Conservation (phyloP, 1,140 invertebrate genomes). For the Drosophila nigrodunni region DNA sequence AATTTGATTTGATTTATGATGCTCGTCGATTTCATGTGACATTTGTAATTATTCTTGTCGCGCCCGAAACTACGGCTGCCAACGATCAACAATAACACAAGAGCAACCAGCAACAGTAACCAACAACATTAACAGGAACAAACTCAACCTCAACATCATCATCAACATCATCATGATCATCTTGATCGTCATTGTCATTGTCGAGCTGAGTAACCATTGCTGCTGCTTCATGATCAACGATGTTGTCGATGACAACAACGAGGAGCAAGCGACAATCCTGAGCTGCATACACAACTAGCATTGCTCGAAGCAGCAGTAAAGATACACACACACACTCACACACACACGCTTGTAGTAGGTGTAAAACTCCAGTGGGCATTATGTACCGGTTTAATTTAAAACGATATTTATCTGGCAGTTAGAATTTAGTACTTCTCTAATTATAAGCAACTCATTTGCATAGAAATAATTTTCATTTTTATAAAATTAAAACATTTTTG, state of each 20-base stretch:
- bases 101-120: constrained; percentile 22
- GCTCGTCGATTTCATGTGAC: constrained; percentile 80
- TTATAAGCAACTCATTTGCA: too few species aligned
- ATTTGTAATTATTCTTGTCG: constrained; percentile 84
- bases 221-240: constrained; percentile 68
- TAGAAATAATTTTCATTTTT: too few species aligned
- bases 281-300: constrained; percentile 78
- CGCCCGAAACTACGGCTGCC: constrained; percentile 67
- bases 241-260: constrained; percentile 75
- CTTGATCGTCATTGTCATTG: constrained; percentile 27
- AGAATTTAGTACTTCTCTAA: too few species aligned
- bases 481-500: too few species aligned
- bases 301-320: constrained; percentile 24
- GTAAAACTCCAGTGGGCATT: background rate
- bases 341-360: background rate
- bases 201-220: constrained; percentile 24
- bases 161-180: constrained; percentile 44
- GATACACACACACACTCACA: constrained; percentile 1
- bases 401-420: constrained; percentile 1
- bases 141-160: constrained; percentile 2
- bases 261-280: constrained; percentile 80
- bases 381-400: constrained; percentile 13
- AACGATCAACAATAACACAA: constrained; percentile 67
- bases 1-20: constrained; percentile 84
- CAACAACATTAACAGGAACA: constrained; percentile 32